Base-by-base conservation (phyloP, 2,888 invertebrate genomes). In the Cactoblastis cactorum region DNA sequence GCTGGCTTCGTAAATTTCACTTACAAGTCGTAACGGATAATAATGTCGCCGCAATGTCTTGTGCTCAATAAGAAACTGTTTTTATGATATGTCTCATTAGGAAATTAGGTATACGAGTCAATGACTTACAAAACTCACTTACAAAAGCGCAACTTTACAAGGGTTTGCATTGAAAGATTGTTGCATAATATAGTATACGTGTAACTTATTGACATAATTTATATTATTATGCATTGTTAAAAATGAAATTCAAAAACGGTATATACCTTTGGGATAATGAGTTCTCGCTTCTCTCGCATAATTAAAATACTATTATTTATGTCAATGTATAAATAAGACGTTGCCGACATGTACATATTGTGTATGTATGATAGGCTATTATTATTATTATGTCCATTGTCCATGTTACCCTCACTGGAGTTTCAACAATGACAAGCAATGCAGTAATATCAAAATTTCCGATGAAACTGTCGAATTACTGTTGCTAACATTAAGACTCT, bases 391-490 rank as follows among this genome's bases (percentile, higher is more conserved):
- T n/a, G n/a, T n/a, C n/a, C n/a, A n/a, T n/a, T n/a, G n/a, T n/a
- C n/a, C n/a, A n/a, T n/a, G n/a, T n/a, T n/a, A n/a, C n/a, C n/a
- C n/a, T n/a, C n/a, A n/a, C n/a, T n/a, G n/a, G n/a, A n/a, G n/a
- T 66, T 65, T 56, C 57, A 49, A 61, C 60, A 54, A 61, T 65
- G 61, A 69, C 69, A 75, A 74, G 68, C 63, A 63, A 56, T 67
- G 57, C 63, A 74, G 69, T 70, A 69, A 70, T 65, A 69, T 64
- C 62, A 75, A 69, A 67, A 72, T 61, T 69, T 64, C 71, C 65
- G 67, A 71, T 70, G 74, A 78, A 82, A 79, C 74, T 65, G 61
- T 61, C 69, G 74, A 71, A 77, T 75, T 77, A 79, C 78, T 81
- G 72, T 77, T 74, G 67, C 75, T 74, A 69, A n/a, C n/a, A n/a